A percentile compares a stretch with the other conserved stretches of the same genome.
These are phyloP conservation scores for Erythrocercus mccallii DNA, from an alignment of 2,113 vertebrate genomes.

Conservation along the genomic window DNA sequence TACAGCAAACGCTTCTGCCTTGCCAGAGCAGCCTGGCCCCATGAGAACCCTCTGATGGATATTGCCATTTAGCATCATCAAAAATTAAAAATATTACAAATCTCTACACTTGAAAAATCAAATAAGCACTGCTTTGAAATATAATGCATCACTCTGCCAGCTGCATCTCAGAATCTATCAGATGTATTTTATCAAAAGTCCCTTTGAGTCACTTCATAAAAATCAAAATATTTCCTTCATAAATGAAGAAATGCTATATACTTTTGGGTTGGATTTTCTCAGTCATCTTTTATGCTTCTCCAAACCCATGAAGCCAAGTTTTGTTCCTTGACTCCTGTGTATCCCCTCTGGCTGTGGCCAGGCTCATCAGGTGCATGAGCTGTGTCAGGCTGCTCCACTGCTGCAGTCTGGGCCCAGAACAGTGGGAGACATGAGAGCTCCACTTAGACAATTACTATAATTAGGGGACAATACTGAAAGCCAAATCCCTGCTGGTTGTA, in stretches of 20 bases:
- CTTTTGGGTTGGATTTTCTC: neutral
- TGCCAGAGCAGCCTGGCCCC: neutral
- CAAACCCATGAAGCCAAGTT: neutral
- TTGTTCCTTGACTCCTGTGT: rapidly evolving
- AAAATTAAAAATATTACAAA: neutral
- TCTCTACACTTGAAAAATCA: neutral
- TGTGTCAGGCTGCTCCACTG: neutral
- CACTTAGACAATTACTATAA: constrained; percentile 44
- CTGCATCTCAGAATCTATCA: neutral
- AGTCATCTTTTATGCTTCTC: neutral
- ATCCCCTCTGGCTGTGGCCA: neutral
- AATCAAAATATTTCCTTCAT: neutral
- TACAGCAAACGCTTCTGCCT: neutral
- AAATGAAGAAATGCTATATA: neutral
- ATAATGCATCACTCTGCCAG: neutral
- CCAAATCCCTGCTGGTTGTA: neutral
- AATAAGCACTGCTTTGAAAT: neutral
- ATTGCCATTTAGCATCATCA: constrained; percentile 3
- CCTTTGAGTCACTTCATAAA: neutral
- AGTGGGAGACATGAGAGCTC: neutral
- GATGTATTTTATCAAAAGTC: neutral
- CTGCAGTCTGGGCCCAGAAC: neutral
- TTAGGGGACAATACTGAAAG: constrained; percentile 16
- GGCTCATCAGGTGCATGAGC: neutral
- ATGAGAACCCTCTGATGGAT: neutral